Conservation (phyloP, 2,888 invertebrate genomes). For the Plebejus argus region DNA sequence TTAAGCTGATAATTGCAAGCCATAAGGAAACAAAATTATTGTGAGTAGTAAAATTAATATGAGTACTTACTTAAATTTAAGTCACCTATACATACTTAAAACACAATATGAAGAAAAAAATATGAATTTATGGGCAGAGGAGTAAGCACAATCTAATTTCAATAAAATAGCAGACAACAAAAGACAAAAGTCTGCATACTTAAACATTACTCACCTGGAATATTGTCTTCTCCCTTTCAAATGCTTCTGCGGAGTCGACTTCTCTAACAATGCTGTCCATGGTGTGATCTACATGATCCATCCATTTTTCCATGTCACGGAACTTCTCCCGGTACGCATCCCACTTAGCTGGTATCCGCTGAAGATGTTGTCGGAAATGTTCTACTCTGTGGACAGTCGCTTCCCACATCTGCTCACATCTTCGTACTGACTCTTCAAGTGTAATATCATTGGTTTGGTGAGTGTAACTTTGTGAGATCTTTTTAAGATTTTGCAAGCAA, state of each 20-base stretch:
- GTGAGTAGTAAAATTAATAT: background rate
- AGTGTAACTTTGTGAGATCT: slow-evolving; percentile 85
- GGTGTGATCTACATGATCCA: slow-evolving; percentile 92
- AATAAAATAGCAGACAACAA: background rate
- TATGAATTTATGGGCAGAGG: background rate
- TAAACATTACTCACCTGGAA: slow-evolving; percentile 86
- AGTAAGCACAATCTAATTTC: background rate
- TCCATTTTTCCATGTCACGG: slow-evolving; percentile 92
- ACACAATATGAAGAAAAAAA: background rate
- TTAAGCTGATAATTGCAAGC: slow-evolving; percentile 66
- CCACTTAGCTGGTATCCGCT: slow-evolving; percentile 96
- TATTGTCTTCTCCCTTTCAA: slow-evolving; percentile 92
- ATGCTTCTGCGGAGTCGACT: slow-evolving; percentile 92
- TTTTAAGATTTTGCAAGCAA: slow-evolving; percentile 88
- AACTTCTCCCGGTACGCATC: slow-evolving; percentile 90
- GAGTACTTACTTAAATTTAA: background rate
- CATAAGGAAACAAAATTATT: slow-evolving; percentile 37
- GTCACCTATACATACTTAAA: background rate
- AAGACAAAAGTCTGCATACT: background rate
- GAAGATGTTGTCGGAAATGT: slow-evolving; percentile 81
- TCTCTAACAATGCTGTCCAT: slow-evolving; percentile 92
- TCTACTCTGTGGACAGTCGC: slow-evolving; percentile 86
- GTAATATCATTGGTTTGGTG: slow-evolving; percentile 85
- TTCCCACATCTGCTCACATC: slow-evolving; percentile 88
- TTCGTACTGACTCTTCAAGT: slow-evolving; percentile 84